Conservation (phyloP, 2,113 vertebrate genomes). For the Marmota monax region DNA sequence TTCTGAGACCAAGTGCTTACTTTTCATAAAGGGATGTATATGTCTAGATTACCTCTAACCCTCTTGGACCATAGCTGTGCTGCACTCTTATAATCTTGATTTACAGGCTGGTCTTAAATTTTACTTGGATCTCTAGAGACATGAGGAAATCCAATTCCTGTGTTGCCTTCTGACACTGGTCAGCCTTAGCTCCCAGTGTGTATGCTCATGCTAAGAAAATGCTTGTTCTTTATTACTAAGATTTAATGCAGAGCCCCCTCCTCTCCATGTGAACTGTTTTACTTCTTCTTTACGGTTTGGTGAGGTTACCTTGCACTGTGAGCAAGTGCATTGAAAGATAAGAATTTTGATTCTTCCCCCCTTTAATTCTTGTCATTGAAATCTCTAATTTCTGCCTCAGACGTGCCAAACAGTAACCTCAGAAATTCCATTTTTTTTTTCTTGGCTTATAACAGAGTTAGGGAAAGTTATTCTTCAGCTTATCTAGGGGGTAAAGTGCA, state of each 20-base stretch:
- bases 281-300: not conserved
- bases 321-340: not conserved
- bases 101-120: not conserved
- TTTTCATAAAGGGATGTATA: conserved; percentile 31
- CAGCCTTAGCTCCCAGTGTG: not conserved
- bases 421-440: conserved; percentile 50
- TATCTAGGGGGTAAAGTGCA: not conserved
- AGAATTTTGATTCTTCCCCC: not conserved
- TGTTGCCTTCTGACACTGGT: not conserved
- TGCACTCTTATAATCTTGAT: not conserved
- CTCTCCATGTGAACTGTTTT: not conserved
- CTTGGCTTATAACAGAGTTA: not conserved
- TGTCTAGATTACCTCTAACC: not conserved
- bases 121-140: not conserved
- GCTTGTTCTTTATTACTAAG: not conserved
- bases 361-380: conserved; percentile 53
- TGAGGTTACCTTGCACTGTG: not conserved
- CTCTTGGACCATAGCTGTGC: not conserved
- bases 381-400: conserved; percentile 20
- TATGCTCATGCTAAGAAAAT: not conserved
- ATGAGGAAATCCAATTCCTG: not conserved
- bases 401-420: not conserved
- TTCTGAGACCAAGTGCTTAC: conserved; percentile 24
- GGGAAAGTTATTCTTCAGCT: conserved; percentile 27
- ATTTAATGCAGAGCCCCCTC: not conserved